Evolutionary conservation across 2,888 invertebrate genomes (phyloP).

Genomic region (Brenthis hecate): DNA sequence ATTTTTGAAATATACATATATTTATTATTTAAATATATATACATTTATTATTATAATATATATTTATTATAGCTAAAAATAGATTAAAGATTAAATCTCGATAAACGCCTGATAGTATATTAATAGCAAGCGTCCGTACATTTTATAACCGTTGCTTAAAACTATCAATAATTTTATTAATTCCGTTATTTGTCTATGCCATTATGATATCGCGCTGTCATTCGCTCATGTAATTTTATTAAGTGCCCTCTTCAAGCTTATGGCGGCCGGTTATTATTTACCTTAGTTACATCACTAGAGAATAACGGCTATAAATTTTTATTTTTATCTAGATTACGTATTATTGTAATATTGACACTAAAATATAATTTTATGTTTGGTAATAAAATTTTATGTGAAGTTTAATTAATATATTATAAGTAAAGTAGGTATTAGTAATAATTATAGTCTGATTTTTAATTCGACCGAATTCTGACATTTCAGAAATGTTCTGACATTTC

Average conservation of each 20-base stretch:
- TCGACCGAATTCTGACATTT: too few species aligned
- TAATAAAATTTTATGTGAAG: too few species aligned
- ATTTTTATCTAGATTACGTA: conserved; percentile 1
- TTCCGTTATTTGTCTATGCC: conserved; percentile 73
- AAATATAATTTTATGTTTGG: too few species aligned
- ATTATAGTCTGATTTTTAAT: too few species aligned
- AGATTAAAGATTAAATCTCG: background rate
- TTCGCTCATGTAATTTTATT: conserved; percentile 72
- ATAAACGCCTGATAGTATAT: conserved; percentile 26
- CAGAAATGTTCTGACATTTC: too few species aligned
- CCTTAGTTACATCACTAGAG: conserved; percentile 34
- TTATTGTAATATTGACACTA: background rate
- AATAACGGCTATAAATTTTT: conserved; percentile 13
- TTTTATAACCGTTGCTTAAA: conserved; percentile 43
- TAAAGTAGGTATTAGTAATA: too few species aligned
- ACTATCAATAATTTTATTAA: conserved; percentile 75
- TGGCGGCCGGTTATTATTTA: conserved; percentile 44
- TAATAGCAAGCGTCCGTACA: conserved; percentile 41
- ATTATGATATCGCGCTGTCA: conserved; percentile 66
- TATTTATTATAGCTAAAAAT: too few species aligned
- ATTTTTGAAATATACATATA: too few species aligned
- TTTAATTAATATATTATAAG: too few species aligned
- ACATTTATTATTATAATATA: too few species aligned
- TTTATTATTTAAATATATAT: too few species aligned
- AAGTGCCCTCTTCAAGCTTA: conserved; percentile 61